Percentiles rank a stretch among this genome's conserved stretches.
Evolutionary conservation across 2,113 vertebrate species (phyloP).

Genomic region (Lichenostomus cassidix): DNA sequence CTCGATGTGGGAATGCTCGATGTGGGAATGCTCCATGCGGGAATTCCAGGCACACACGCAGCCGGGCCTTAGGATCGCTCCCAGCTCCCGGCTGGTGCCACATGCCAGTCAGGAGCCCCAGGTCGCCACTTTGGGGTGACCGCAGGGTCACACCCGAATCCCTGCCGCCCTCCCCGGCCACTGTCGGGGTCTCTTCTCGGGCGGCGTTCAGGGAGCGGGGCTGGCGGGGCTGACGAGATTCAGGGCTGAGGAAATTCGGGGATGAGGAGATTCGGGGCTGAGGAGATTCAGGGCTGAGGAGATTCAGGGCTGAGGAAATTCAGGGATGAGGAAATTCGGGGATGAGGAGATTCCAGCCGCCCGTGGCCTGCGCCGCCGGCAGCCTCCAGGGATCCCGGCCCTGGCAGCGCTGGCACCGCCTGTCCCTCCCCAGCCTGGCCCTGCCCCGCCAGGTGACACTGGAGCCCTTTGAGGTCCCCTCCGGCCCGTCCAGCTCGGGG

Average conservation of each 20-base stretch:
- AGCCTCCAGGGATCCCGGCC: background rate
- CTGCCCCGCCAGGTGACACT: background rate
- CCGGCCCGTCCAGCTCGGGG: background rate
- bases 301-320: background rate
- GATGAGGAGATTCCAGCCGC: background rate
- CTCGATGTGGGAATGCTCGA: background rate
- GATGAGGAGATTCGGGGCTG: background rate
- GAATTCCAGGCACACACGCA: background rate
- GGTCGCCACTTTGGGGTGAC: background rate
- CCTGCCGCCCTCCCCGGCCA: background rate
- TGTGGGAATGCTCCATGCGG: background rate
- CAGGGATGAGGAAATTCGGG: background rate
- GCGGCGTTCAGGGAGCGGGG: background rate
- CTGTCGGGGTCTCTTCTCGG: no score
- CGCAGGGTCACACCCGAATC: background rate
- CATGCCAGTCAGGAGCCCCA: background rate
- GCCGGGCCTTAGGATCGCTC: background rate
- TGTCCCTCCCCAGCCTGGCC: background rate
- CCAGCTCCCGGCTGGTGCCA: background rate
- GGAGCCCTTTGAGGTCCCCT: background rate
- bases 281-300: background rate
- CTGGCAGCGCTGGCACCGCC: background rate
- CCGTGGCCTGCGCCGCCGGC: background rate
- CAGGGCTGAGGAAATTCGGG: background rate
- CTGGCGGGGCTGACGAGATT: background rate